These are phyloP conservation scores for Chamaea fasciata DNA, from an alignment of 2,113 vertebrate genomes.

Conservation along the genomic window DNA sequence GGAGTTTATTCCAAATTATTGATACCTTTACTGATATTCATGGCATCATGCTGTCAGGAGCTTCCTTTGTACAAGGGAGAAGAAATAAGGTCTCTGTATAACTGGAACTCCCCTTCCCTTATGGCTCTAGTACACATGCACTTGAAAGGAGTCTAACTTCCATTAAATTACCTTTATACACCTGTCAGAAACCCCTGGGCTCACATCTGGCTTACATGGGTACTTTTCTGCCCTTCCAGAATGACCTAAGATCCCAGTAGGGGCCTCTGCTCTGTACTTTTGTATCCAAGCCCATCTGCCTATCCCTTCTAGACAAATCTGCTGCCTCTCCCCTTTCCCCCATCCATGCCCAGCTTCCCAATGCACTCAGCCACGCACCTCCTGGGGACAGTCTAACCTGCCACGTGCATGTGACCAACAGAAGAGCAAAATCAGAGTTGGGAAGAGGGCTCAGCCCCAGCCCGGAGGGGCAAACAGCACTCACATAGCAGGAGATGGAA, in stretches of 20 bases:
- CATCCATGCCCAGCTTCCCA: not conserved
- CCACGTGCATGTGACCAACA: fast-evolving
- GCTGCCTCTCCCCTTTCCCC: not conserved
- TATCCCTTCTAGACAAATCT: not conserved
- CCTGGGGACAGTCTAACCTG: not conserved
- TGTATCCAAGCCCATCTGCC: not conserved
- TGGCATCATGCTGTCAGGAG: not conserved
- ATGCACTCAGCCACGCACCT: not conserved
- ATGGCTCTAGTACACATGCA: not conserved
- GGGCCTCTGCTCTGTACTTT: not conserved
- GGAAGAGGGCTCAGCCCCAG: not conserved
- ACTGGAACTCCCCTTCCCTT: not conserved
- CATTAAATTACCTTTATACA: not conserved
- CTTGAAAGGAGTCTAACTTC: not conserved
- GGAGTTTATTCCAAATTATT: not conserved
- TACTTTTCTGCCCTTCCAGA: not conserved
- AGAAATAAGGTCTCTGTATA: not conserved
- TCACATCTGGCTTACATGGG: fast-evolving
- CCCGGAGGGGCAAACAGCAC: not conserved
- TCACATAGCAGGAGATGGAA: not conserved
- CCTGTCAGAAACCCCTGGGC: not conserved
- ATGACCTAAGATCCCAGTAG: not conserved
- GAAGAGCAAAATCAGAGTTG: not conserved
- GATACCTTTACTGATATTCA: not conserved
- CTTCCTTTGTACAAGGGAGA: not conserved